Base-by-base conservation (phyloP, 2,888 invertebrate species). In the Cephonodes hylas region DNA sequence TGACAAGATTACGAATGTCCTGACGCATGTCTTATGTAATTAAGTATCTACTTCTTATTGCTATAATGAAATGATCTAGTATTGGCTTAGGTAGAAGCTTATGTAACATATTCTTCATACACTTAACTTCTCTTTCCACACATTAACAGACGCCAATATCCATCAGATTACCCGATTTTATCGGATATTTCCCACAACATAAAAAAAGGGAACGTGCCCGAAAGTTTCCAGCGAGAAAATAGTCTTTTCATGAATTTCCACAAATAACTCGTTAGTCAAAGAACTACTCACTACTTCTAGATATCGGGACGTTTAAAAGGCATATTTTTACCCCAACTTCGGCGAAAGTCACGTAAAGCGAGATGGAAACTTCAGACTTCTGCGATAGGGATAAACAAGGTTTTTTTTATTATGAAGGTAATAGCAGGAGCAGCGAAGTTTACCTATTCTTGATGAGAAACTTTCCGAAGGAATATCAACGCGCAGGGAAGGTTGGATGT, bases 331-430 rank as follows among this genome's bases (percentile, higher is more conserved):
- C n/a, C 34, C 31, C 44, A 64, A 53, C 20, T 45, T 45, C 44
- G 58, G 58, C 60, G 62, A 66, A 66, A 62, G 62, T 69, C 59
- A 63, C 59, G 46, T 62, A 42, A 65, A 69, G 64, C 57, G 64
- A 71, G 65, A 70, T 64, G 59, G 64, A 71, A 67, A 61, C 56
- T 58, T 58, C 64, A 48, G 60, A 64, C 67, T 68, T 66, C 7
- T 60, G 62, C 60, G 64, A 69, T 58, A 65, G 63, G 69, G 62
- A 67, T 65, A 65, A 67, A 71, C 58, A 63, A 67, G 67, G 62
- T 53, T 66, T 72, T 38, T 34, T 66, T 56, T 38, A 56, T 62
- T 59, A 63, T 59, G 60, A 64, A 61, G 48, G 58, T 64, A 65
- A 42, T 58, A 27, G 18, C 59, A 58, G 62, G 15, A 25, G 53